These are phyloP conservation scores for Orchestes rusci DNA, from an alignment of 2,888 invertebrate species.

Conservation along the genomic window DNA sequence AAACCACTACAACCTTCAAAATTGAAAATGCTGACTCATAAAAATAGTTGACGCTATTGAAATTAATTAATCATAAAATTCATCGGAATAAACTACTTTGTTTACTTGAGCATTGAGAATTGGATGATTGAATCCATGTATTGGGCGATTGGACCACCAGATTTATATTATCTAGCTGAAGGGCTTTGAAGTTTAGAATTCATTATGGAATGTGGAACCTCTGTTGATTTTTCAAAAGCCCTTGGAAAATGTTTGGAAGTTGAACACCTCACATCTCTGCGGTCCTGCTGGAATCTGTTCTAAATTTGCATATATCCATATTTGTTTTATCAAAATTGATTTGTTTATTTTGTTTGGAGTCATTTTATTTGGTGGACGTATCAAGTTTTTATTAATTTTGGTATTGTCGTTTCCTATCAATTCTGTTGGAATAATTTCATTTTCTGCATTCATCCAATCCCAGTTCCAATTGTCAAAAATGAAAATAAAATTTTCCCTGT, in stretches of 20 bases:
- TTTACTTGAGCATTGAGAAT: slow-evolving; percentile 14
- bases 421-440: too few relatives aligned
- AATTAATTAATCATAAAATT: slow-evolving; percentile 17
- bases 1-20: too few relatives aligned
- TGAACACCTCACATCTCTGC: slow-evolving; percentile 23
- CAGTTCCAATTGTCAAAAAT: too few relatives aligned
- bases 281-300: slow-evolving; percentile 34
- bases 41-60: too few relatives aligned
- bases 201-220: too few relatives aligned
- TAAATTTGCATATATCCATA: slow-evolving; percentile 34
- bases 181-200: too few relatives aligned
- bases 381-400: not conserved
- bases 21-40: too few relatives aligned
- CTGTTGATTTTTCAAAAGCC: not conserved
- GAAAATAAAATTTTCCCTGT: too few relatives aligned
- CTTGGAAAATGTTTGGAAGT: not conserved
- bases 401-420: not conserved
- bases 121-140: too few relatives aligned
- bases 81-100: slow-evolving; percentile 11
- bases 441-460: too few relatives aligned
- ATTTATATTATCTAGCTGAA: too few relatives aligned
- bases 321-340: slow-evolving; percentile 24
- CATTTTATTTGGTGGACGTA: slow-evolving; percentile 12
- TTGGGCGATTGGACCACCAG: too few relatives aligned
- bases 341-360: slow-evolving; percentile 22